A percentile compares a stretch with the other conserved stretches of the same genome.
phyloP scores from a whole-genome alignment of 2,797 vertebrate genomes.

The Sebastes matsubarae region DNA sequence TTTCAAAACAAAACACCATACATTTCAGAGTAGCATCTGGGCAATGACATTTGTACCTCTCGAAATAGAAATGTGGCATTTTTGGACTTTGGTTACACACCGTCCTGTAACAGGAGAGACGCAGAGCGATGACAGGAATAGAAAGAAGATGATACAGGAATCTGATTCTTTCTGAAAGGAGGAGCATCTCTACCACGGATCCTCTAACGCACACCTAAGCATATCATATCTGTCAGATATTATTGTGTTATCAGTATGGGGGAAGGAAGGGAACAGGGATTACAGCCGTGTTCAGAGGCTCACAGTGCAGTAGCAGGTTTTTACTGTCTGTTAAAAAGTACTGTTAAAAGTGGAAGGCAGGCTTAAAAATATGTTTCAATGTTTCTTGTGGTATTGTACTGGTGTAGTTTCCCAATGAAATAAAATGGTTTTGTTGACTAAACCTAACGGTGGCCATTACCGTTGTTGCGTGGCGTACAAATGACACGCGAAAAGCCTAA shows the following conservation, averaged over 20 bases:
- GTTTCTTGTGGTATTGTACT: background rate
- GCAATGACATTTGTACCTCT: conserved; percentile 20
- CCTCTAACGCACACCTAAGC: background rate
- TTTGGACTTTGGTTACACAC: background rate
- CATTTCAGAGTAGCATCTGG: background rate
- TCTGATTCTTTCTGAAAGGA: background rate
- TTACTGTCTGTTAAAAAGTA: too few relatives aligned
- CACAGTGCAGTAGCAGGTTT: background rate
- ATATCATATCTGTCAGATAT: too few relatives aligned
- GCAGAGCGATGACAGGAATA: background rate
- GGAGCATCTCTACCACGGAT: background rate
- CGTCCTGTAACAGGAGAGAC: background rate
- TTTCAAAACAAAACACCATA: background rate
- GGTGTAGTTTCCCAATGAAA: background rate
- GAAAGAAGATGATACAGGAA: background rate
- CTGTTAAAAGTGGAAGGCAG: background rate
- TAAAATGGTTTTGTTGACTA: background rate
- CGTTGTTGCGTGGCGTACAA: too few relatives aligned
- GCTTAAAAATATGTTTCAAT: background rate
- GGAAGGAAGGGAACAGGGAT: background rate
- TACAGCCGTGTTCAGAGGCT: background rate
- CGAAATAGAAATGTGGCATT: conserved; percentile 16
- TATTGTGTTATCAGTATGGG: background rate
- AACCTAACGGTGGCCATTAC: too few relatives aligned
- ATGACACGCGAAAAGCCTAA: too few relatives aligned